These are phyloP conservation scores for Sebastes dallii DNA, from an alignment of 2,797 vertebrate species.

Conservation along the genomic window DNA sequence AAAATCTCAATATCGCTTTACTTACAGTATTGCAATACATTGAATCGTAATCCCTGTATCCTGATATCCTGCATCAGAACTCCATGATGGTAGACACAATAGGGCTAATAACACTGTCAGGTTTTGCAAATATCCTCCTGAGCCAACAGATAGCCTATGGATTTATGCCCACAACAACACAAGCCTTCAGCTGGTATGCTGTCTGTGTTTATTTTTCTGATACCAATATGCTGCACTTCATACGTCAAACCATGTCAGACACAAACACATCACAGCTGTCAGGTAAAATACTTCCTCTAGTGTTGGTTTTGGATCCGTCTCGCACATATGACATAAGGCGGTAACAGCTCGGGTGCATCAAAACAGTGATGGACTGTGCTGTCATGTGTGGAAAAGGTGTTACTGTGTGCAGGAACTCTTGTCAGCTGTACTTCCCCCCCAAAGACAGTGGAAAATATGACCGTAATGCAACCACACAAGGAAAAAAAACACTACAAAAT, in stretches of 20 bases:
- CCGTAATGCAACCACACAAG: neutral
- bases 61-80: no score
- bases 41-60: no score
- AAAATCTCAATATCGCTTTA: no score
- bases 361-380: conserved; percentile 17
- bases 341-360: neutral
- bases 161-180: conserved; percentile 18
- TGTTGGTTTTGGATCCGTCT: conserved; percentile 56
- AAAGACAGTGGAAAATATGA: conserved; percentile 20
- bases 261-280: conserved; percentile 45
- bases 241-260: conserved; percentile 28
- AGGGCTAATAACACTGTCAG: neutral
- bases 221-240: conserved; percentile 9
- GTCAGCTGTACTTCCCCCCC: neutral
- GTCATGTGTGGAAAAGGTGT: conserved; percentile 10
- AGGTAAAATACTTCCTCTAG: conserved; percentile 19
- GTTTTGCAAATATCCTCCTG: neutral
- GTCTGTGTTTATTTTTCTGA: conserved; percentile 37
- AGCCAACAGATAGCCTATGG: neutral
- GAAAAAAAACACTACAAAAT: neutral
- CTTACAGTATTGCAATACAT: no score
- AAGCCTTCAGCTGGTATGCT: neutral
- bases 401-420: neutral
- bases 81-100: neutral
- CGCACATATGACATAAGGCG: neutral